Evolutionary conservation across 37 sponge, comb jelly and placozoan species (phyloP).

Genomic region (Halisarca cf. caerulea): DNA sequence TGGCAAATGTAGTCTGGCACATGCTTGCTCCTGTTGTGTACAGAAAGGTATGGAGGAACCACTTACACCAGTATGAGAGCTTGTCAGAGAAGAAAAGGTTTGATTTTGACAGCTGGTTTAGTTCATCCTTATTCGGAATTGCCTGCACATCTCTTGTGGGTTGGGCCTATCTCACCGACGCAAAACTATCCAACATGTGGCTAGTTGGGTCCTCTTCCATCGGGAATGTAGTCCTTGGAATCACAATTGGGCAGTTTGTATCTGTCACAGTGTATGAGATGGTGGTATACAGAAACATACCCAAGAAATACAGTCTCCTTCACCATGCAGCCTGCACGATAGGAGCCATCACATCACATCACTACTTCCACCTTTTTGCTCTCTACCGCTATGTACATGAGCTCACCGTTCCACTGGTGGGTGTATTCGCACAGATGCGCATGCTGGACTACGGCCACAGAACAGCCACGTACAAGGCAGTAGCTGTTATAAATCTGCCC

Average conservation of each 20-base stretch:
- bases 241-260: constrained; percentile 63
- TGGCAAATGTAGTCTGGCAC: not conserved
- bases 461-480: not conserved
- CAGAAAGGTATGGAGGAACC: not conserved
- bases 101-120: constrained; percentile 38
- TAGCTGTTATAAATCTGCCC: not conserved
- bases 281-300: not conserved
- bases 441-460: not conserved
- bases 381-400: not conserved
- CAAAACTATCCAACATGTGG: constrained; percentile 36
- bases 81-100: not conserved
- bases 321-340: not conserved
- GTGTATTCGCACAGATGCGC: not conserved
- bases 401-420: not conserved
- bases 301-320: not conserved
- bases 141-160: not conserved
- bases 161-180: constrained; percentile 8
- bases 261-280: constrained; percentile 44
- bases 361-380: not conserved
- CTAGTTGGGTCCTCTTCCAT: constrained; percentile 30
- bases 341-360: not conserved
- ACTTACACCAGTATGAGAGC: not conserved
- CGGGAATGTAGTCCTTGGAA: constrained; percentile 18
- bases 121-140: constrained; percentile 64
- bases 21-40: not conserved